Evolutionary conservation across 2,888 invertebrate genomes (phyloP), one percentile per base, ranked within the genome.

Genomic region (Boloria euphrosyne): DNA sequence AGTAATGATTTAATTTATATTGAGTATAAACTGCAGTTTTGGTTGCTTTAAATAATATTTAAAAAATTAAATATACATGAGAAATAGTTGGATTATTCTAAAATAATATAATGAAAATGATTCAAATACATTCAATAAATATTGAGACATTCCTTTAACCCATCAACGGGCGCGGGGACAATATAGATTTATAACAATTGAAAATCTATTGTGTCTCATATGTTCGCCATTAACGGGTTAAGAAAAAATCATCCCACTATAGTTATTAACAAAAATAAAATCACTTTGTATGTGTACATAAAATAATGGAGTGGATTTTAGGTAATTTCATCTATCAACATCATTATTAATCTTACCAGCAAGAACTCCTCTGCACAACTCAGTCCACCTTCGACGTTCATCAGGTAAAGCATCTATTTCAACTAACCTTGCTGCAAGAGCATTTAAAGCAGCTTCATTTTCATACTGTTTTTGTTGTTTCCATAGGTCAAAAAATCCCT

Each of bases 401-500:
- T 93, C 93, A 55, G 92, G 87, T 69, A 98, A 90, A 14, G 92
- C 89, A 87, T 98, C 97, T 65, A 98, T 87, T 74, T 93, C 91
- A 51, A 92, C 84, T 69, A 98, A 87, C 66, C 97, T 93, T 50
- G 92, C 85, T 68, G 94, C 91, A 44, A 99, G 93, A 71, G 94
- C 93, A 51, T 92, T 86, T 68, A 98, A 88, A 0, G 98, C 98
- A 65, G 94, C 93, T 74, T 95, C 95, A 83, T 98, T 98, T 92
- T 99, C 99, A 78, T 93, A 90, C 79, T 95, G 95, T 83, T 98
- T 98, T 92, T 98, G 98, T 91, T 95, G 89, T 69, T 93, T 90
- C 95, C 95, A 95, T 52, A 98, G 96, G 89, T 99, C 99, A 76
- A 96, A 95, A 84, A 99, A 99, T 71, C 97, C 97, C 83, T 96